These are phyloP conservation scores for Helobdella robusta DNA, from an alignment of 2,888 invertebrate species.

Conservation along the genomic window DNA sequence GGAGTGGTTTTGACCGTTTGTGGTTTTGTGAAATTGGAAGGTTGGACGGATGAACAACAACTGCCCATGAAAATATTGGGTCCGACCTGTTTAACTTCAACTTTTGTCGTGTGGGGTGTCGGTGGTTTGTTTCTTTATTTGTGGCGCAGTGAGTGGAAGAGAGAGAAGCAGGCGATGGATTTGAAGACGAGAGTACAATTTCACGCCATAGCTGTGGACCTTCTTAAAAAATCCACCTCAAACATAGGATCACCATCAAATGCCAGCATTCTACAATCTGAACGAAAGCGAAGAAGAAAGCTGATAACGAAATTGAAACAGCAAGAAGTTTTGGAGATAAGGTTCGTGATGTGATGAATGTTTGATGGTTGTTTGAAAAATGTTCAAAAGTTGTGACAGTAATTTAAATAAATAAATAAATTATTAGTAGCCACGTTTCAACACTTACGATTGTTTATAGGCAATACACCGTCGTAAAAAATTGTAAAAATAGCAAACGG, in stretches of 20 bases:
- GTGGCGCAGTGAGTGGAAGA: slow-evolving; percentile 35
- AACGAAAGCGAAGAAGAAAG: slow-evolving; percentile 32
- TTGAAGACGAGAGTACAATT: slow-evolving; percentile 35
- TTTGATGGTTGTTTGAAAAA: too few species aligned
- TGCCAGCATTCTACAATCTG: slow-evolving; percentile 24
- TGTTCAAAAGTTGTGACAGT: too few species aligned
- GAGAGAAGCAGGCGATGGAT: slow-evolving; percentile 35
- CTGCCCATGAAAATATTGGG: slow-evolving; percentile 34
- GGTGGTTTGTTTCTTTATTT: slow-evolving; percentile 34
- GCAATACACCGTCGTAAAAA: too few species aligned
- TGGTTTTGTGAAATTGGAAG: slow-evolving; percentile 33
- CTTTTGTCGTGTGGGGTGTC: slow-evolving; percentile 35
- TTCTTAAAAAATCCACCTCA: slow-evolving; percentile 32
- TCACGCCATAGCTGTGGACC: slow-evolving; percentile 36
- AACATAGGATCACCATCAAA: slow-evolving; percentile 26
- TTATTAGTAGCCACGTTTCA: too few species aligned
- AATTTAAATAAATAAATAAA: too few species aligned
- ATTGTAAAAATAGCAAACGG: too few species aligned
- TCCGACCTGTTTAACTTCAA: slow-evolving; percentile 34
- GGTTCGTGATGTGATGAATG: too few species aligned
- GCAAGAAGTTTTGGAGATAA: slow-evolving; percentile 32
- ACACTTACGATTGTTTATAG: too few species aligned
- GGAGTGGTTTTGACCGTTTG: slow-evolving; percentile 35
- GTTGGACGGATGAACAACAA: slow-evolving; percentile 29
- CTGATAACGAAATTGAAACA: slow-evolving; percentile 33